Percentiles rank a stretch among this genome's conserved stretches.
Evolutionary conservation across 2,888 invertebrate genomes (phyloP).

Genomic region (Pammene fasciana): DNA sequence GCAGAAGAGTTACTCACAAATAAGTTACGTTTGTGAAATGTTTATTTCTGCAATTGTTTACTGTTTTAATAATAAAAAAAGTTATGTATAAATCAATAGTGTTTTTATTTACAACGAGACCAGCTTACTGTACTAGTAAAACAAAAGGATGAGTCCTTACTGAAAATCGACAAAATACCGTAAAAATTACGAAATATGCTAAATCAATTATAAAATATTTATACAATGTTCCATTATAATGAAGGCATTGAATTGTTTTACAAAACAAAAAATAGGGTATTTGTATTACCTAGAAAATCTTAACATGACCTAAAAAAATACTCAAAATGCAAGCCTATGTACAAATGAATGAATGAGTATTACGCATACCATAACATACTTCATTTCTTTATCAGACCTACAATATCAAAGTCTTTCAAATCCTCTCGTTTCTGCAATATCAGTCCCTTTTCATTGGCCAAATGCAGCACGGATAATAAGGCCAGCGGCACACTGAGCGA

Average conservation of each 20-base stretch:
- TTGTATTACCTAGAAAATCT: slow-evolving; percentile 24
- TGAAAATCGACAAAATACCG: slow-evolving; percentile 48
- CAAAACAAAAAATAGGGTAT: slow-evolving; percentile 41
- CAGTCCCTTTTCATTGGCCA: slow-evolving; percentile 91
- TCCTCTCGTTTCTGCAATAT: slow-evolving; percentile 78
- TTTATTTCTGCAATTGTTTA: slow-evolving; percentile 47
- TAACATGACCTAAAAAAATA: slow-evolving; percentile 12
- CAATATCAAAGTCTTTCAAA: slow-evolving; percentile 80
- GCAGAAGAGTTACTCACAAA: slow-evolving; percentile 24
- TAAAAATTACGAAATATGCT: slow-evolving; percentile 49
- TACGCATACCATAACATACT: not conserved
- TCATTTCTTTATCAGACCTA: slow-evolving; percentile 64
- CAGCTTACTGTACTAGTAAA: slow-evolving; percentile 38
- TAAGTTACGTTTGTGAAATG: slow-evolving; percentile 54
- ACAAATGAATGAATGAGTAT: slow-evolving; percentile 1
- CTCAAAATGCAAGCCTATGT: slow-evolving; percentile 10
- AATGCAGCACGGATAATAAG: slow-evolving; percentile 91
- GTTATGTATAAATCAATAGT: slow-evolving; percentile 50
- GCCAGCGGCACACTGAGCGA: slow-evolving; percentile 91
- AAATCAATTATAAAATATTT: slow-evolving; percentile 56
- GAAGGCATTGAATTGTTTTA: slow-evolving; percentile 23
- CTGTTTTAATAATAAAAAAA: slow-evolving; percentile 52
- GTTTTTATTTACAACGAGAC: slow-evolving; percentile 42
- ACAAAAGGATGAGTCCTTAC: slow-evolving; percentile 36
- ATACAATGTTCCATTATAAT: slow-evolving; percentile 29